Evolutionary conservation across 2,113 vertebrate genomes (phyloP), one percentile per base, ranked within the genome.

Genomic region (Nycticryphes semicollaris): DNA sequence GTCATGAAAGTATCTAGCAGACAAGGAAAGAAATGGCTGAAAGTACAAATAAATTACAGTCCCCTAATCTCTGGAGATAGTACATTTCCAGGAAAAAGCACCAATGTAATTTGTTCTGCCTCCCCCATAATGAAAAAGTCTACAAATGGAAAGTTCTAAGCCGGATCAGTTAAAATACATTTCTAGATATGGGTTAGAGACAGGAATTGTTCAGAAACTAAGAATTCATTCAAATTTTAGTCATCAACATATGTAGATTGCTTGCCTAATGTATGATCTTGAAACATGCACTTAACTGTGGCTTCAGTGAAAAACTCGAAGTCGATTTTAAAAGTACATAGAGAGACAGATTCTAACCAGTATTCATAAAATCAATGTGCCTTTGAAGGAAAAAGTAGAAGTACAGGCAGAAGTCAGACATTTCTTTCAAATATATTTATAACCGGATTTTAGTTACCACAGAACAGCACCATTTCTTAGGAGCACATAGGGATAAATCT

Each of bases 1-100:
- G 77, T 73, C 62, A 87, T 23, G 35, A 78, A 91, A 87, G 50
- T 62, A 66, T 69, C 70, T 93, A 87, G 45, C 45, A 82, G 78
- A 75, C 30, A 85, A 68, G 35, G 6, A 90, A 86, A 75, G 56
- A 91, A 93, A 64, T n/a, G 30, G 21, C 10, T 79, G 66, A 85
- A 85, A 87, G 63, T 54, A 37, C 30, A 83, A 95, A 87, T 76
- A 87, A 87, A 85, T 64, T 73, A 53, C 45, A 83, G 50, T 69
- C 14, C n/a, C 39, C 30, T 94, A 93, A 94, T 95, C 63, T 90
- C 82, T 86, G 63, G 28, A 90, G 87, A 90, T 47, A 88, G 37
- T 9, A 63, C 25, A 51, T 69, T 77, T 80, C 63, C 54, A 67
- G 41, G 15, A 82, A 87, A 91, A 83, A 50, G 6, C 7, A 66